phyloP scores from a whole-genome alignment of 1,140 invertebrate genomes.

The Drosophila pandora region DNA sequence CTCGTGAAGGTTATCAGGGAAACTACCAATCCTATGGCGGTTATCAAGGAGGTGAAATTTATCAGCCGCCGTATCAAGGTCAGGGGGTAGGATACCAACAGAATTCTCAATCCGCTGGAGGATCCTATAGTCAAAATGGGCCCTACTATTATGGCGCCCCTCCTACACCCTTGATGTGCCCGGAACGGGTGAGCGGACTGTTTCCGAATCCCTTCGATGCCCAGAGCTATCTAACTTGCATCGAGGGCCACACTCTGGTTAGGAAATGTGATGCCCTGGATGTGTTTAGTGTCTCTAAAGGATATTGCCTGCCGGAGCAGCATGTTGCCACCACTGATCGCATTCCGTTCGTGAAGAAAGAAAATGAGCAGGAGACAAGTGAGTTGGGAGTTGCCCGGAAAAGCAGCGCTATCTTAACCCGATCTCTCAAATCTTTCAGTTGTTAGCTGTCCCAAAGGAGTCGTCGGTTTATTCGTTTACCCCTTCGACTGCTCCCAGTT shows the following conservation, averaged over 20 bases:
- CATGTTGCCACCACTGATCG: conserved; percentile 41
- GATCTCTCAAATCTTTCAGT: conserved; percentile 31
- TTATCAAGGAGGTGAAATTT: background rate
- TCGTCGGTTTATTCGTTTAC: conserved; percentile 86
- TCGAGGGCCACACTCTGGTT: conserved; percentile 84
- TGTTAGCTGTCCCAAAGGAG: conserved; percentile 82
- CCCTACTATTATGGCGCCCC: background rate
- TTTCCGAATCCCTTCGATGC: conserved; percentile 85
- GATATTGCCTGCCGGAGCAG: conserved; percentile 38
- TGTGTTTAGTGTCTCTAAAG: conserved; percentile 55
- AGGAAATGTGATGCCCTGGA: conserved; percentile 44
- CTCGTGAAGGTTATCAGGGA: background rate
- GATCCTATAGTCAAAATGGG: background rate
- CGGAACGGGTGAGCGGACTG: conserved; percentile 45
- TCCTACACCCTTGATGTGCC: conserved; percentile 39
- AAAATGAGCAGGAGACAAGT: conserved; percentile 18
- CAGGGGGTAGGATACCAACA: background rate
- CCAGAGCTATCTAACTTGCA: conserved; percentile 87
- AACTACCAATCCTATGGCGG: background rate
- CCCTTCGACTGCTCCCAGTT: conserved; percentile 87
- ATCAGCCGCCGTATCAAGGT: background rate
- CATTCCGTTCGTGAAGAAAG: conserved; percentile 8
- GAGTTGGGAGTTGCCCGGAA: conserved; percentile 9
- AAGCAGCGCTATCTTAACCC: background rate
- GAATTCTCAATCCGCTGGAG: background rate